These are phyloP conservation scores for Choreutis nemorana DNA, from an alignment of 2,888 invertebrate species.

Conservation along the genomic window DNA sequence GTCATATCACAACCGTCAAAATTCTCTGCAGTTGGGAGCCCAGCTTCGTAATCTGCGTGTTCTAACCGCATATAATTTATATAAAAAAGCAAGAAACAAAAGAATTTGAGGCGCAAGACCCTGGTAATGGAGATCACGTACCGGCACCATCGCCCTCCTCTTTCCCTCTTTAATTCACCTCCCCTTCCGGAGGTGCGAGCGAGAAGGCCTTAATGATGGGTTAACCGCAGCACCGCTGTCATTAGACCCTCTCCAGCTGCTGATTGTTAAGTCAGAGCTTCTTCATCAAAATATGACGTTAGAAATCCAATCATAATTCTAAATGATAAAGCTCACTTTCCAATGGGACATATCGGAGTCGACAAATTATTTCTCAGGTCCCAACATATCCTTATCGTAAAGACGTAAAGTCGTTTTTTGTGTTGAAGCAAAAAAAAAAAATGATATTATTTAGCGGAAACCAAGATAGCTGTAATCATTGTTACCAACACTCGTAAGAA, in stretches of 20 bases:
- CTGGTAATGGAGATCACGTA: slow-evolving; percentile 63
- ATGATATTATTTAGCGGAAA: slow-evolving; percentile 34
- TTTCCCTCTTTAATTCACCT: slow-evolving; percentile 46
- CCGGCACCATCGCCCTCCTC: slow-evolving; percentile 28
- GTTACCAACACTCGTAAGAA: slow-evolving; percentile 47
- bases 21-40: no score
- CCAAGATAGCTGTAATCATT: slow-evolving; percentile 35
- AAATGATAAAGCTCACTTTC: no score
- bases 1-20: no score
- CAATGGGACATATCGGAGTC: no score
- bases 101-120: slow-evolving; percentile 50
- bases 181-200: slow-evolving; percentile 29
- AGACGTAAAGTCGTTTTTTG: background rate
- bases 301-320: no score
- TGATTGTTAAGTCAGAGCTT: no score
- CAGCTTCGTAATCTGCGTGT: slow-evolving; percentile 22
- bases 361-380: no score
- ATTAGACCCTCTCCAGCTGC: slow-evolving; percentile 49
- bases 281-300: no score
- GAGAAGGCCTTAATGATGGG: slow-evolving; percentile 52
- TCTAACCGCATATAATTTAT: slow-evolving; percentile 38
- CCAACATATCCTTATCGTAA: no score
- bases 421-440: slow-evolving; percentile 1
- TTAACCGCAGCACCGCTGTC: slow-evolving; percentile 55
- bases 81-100: slow-evolving; percentile 39